Percentiles rank a stretch among this genome's conserved stretches.
These are phyloP conservation scores for Rallus crepitans DNA, from an alignment of 2,797 vertebrate species.

Conservation along the genomic window DNA sequence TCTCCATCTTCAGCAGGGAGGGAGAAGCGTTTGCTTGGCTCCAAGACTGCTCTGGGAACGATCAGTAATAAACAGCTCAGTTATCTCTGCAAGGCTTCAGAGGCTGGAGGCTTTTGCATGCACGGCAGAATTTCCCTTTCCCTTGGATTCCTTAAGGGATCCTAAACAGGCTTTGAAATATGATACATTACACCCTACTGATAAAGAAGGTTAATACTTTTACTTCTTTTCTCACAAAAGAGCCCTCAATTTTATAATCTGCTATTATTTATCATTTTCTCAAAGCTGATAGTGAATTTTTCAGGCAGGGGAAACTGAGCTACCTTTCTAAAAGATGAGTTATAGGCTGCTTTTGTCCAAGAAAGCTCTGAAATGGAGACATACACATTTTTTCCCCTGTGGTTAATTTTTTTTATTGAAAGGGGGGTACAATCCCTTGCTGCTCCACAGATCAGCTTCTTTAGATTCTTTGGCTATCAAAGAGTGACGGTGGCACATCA, in stretches of 20 bases:
- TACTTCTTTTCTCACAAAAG: background rate
- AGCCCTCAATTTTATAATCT: background rate
- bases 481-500: background rate
- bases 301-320: background rate
- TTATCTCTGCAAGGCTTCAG: conserved; percentile 27
- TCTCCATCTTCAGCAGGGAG: background rate
- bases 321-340: background rate
- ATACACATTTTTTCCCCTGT: background rate
- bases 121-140: background rate
- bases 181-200: background rate
- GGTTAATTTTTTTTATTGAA: background rate
- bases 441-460: background rate
- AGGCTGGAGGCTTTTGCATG: background rate
- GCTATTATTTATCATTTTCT: background rate
- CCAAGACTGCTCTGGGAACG: background rate
- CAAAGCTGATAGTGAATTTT: background rate
- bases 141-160: background rate
- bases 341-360: background rate
- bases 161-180: conserved; percentile 36
- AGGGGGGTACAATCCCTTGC: background rate
- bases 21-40: background rate
- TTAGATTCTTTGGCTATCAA: background rate
- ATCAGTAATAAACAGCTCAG: conserved; percentile 2
- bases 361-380: background rate
- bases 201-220: background rate